Conservation (phyloP, 2,888 invertebrate species). For the Cosmia trapezina region DNA sequence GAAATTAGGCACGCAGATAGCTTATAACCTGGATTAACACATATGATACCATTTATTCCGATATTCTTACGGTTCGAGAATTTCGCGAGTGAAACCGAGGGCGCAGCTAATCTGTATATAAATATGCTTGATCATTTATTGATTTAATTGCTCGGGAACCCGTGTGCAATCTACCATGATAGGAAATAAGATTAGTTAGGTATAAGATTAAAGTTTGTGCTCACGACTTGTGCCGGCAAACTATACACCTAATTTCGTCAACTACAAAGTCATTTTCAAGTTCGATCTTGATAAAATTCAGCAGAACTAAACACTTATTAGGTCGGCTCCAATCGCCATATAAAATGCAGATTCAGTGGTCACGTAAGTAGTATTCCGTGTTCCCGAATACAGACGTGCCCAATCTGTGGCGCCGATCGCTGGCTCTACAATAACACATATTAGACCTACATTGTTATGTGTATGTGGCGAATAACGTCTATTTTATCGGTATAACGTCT, state of each 20-base stretch:
- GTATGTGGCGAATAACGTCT: constrained; percentile 39
- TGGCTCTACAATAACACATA: constrained; percentile 43
- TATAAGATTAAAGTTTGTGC: no score
- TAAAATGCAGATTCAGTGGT: constrained; percentile 55
- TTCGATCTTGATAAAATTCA: constrained; percentile 47
- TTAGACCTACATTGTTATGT: constrained; percentile 20
- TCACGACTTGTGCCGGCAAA: no score
- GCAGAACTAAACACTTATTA: constrained; percentile 44
- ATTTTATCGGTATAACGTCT: constrained; percentile 31
- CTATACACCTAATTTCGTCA: constrained; percentile 36
- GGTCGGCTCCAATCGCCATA: constrained; percentile 41
- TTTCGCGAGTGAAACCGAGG: no score
- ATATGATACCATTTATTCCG: no score
- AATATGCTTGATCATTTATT: no score
- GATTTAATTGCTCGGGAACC: no score
- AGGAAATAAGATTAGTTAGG: no score
- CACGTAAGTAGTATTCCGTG: constrained; percentile 55
- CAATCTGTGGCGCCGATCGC: constrained; percentile 65
- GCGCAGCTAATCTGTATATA: no score
- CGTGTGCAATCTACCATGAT: no score
- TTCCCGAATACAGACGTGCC: constrained; percentile 67
- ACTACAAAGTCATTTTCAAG: constrained; percentile 34
- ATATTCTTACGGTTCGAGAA: no score
- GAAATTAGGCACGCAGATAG: no score
- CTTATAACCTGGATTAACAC: no score